Evolutionary conservation across 2,888 invertebrate genomes (phyloP).

Genomic region (Drosophila fungiperda): DNA sequence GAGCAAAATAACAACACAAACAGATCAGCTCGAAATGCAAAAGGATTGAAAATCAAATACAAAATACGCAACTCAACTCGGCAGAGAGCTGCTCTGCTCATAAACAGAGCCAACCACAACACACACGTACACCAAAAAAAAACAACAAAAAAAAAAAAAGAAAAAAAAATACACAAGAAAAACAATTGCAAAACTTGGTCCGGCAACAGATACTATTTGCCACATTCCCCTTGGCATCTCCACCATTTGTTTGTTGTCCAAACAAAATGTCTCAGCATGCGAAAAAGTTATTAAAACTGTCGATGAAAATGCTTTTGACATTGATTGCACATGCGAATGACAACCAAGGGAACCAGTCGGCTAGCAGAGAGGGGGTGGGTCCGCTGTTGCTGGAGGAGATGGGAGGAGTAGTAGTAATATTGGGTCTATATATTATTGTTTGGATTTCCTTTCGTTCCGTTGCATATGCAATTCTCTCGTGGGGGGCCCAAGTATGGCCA

Average conservation of each 20-base stretch:
- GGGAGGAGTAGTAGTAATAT: not conserved
- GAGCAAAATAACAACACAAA: slow-evolving; percentile 36
- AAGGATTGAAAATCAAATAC: slow-evolving; percentile 31
- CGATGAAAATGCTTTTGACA: slow-evolving; percentile 63
- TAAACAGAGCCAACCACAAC: slow-evolving; percentile 23
- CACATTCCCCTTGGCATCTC: not conserved
- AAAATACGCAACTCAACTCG: slow-evolving; percentile 6
- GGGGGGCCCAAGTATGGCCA: slow-evolving; percentile 39
- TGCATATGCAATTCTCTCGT: slow-evolving; percentile 28
- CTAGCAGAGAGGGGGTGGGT: not conserved
- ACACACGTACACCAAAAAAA: not conserved
- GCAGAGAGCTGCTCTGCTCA: slow-evolving; percentile 4
- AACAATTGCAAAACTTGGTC: slow-evolving; percentile 35
- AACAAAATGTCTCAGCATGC: slow-evolving; percentile 60
- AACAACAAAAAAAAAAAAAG: too few relatives aligned
- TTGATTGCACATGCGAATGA: slow-evolving; percentile 68
- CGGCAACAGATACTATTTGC: slow-evolving; percentile 27
- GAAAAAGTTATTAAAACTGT: slow-evolving; percentile 77
- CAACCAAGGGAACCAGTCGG: not conserved
- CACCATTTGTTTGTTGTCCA: slow-evolving; percentile 45
- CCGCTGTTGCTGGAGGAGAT: not conserved
- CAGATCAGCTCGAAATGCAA: slow-evolving; percentile 35
- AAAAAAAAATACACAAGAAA: not conserved
- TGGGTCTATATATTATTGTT: slow-evolving; percentile 33
- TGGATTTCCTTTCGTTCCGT: slow-evolving; percentile 23